These are phyloP conservation scores for Drosophila mimetica DNA, from an alignment of 2,888 invertebrate genomes.

Conservation along the genomic window DNA sequence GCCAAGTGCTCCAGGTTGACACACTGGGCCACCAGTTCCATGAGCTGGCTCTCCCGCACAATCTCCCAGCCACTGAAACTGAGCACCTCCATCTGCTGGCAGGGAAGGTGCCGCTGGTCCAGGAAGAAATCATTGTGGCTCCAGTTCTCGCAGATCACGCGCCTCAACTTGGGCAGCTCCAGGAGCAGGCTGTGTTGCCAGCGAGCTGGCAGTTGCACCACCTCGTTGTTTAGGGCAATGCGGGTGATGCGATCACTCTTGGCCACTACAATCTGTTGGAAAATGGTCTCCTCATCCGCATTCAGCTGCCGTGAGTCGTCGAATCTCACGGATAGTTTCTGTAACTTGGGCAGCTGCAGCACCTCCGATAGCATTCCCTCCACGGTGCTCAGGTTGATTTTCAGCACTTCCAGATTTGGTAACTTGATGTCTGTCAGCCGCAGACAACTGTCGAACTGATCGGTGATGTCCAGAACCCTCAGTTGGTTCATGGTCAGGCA, in stretches of 20 bases:
- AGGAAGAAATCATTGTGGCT: constrained; percentile 64
- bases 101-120: constrained; percentile 62
- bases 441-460: constrained; percentile 62
- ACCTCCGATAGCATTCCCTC: constrained; percentile 59
- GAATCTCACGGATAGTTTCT: constrained; percentile 58
- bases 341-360: constrained; percentile 59
- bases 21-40: constrained; percentile 62
- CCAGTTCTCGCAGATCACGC: constrained; percentile 67
- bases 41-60: constrained; percentile 53
- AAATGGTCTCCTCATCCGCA: constrained; percentile 69
- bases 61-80: constrained; percentile 73
- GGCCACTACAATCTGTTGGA: constrained; percentile 67
- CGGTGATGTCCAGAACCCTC: constrained; percentile 65
- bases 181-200: constrained; percentile 61
- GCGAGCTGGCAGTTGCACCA: constrained; percentile 55
- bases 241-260: constrained; percentile 66
- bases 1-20: constrained; percentile 51
- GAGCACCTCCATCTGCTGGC: constrained; percentile 62
- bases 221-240: constrained; percentile 70
- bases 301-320: constrained; percentile 66
- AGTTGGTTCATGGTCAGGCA: constrained; percentile 58
- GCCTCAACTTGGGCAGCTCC: constrained; percentile 60
- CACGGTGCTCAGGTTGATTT: constrained; percentile 64
- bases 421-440: constrained; percentile 60
- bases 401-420: constrained; percentile 70